Conservation (phyloP, 2,797 vertebrate genomes). For the Graptemys geographica region DNA sequence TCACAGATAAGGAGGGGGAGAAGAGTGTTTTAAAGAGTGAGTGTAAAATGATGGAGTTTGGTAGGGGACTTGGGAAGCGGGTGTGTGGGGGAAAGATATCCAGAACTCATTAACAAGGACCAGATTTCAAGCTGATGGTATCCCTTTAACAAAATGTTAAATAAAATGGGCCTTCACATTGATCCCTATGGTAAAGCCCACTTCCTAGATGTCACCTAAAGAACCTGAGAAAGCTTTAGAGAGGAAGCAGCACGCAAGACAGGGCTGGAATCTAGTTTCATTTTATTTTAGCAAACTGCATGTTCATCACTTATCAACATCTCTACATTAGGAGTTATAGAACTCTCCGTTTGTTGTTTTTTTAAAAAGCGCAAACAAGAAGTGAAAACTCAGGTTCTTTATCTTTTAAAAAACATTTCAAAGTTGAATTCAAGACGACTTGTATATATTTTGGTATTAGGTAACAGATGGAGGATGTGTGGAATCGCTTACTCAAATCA, state of each 20-base stretch:
- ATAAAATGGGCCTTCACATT: too few species aligned
- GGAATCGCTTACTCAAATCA: slow-evolving; percentile 67
- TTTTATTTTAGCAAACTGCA: slow-evolving; percentile 82
- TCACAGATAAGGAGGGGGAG: too few species aligned
- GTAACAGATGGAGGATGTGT: slow-evolving; percentile 54
- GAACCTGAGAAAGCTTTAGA: background rate
- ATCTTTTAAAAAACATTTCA: slow-evolving; percentile 75
- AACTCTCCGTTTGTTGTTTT: slow-evolving; percentile 66
- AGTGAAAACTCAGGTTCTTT: slow-evolving; percentile 71
- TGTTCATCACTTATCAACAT: slow-evolving; percentile 76
- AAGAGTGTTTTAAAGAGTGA: too few species aligned
- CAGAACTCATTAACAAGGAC: too few species aligned
- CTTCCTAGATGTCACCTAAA: background rate
- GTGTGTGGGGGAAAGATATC: too few species aligned
- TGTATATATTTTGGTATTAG: slow-evolving; percentile 68
- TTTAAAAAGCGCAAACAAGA: slow-evolving; percentile 72
- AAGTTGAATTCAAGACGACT: slow-evolving; percentile 70
- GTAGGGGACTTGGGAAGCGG: too few species aligned
- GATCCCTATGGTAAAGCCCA: background rate
- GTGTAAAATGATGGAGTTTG: too few species aligned
- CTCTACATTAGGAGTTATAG: slow-evolving; percentile 77
- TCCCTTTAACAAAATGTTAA: too few species aligned
- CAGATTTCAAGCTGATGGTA: too few species aligned
- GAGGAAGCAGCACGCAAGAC: slow-evolving; percentile 33
- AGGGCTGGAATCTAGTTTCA: slow-evolving; percentile 76